Conservation (phyloP, 2,797 vertebrate species). For the Potorous gilbertii region DNA sequence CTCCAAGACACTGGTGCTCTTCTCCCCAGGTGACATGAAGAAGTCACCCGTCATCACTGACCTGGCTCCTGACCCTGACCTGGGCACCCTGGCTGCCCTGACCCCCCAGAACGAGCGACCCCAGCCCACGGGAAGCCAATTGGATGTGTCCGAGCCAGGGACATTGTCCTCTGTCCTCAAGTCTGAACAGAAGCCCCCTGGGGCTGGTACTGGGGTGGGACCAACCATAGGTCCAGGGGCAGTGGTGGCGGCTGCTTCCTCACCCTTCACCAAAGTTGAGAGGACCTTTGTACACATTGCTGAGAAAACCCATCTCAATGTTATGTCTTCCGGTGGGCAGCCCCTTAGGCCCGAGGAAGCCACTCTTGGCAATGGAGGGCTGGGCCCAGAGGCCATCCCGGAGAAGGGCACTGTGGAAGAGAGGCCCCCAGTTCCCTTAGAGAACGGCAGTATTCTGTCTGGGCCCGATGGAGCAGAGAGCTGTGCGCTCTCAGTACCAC, state of each 20-base stretch:
- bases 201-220: constrained; percentile 64
- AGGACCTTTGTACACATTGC: constrained; percentile 97
- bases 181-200: constrained; percentile 89
- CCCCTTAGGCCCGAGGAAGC: constrained; percentile 85
- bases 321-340: constrained; percentile 93
- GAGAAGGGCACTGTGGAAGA: constrained; percentile 78
- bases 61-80: constrained; percentile 88
- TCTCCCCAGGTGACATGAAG: constrained; percentile 96
- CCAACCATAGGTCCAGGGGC: constrained; percentile 51
- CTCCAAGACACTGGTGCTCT: constrained; percentile 96
- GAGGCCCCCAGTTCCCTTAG: constrained; percentile 75
- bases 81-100: constrained; percentile 88
- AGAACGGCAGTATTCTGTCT: constrained; percentile 78
- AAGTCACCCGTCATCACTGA: constrained; percentile 92
- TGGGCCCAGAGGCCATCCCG: constrained; percentile 83
- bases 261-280: constrained; percentile 97
- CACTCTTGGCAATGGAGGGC: constrained; percentile 63
- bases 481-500: constrained; percentile 69
- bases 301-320: constrained; percentile 95
- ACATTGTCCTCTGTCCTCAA: constrained; percentile 92
- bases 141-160: constrained; percentile 91
- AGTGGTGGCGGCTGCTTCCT: constrained; percentile 87
- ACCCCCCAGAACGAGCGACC: constrained; percentile 89
- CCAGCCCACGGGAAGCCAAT: constrained; percentile 87
- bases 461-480: constrained; percentile 81